A percentile compares a stretch with the other conserved stretches of the same genome.
Evolutionary conservation across 2,797 vertebrate species (phyloP).

Genomic region (Phalloptychus januarius): DNA sequence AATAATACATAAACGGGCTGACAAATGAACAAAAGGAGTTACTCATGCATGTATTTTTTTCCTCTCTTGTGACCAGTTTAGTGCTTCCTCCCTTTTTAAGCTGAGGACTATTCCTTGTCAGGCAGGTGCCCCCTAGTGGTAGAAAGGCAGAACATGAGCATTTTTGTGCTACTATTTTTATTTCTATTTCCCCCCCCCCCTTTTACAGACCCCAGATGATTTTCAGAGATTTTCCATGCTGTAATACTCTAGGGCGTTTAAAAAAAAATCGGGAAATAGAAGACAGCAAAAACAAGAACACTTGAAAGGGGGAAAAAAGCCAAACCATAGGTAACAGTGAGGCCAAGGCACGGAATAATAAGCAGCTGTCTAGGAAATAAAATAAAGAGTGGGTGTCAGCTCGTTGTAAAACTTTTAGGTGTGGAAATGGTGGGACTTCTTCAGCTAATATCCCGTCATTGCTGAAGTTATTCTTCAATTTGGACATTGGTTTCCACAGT

Average conservation of each 20-base stretch:
- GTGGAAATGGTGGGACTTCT: background rate
- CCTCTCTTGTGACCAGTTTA: slow-evolving; percentile 26
- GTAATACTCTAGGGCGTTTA: slow-evolving; percentile 63
- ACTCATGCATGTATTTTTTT: slow-evolving; percentile 39
- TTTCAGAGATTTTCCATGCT: slow-evolving; percentile 77
- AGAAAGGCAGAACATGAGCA: slow-evolving; percentile 41
- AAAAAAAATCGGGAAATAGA: slow-evolving; percentile 46
- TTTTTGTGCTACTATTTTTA: slow-evolving; percentile 58
- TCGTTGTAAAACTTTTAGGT: slow-evolving; percentile 46
- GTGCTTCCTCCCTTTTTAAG: slow-evolving; percentile 42
- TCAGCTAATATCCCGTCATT: background rate
- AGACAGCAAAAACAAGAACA: slow-evolving; percentile 38
- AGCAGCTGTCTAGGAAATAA: slow-evolving; percentile 16
- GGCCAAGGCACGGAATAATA: slow-evolving; percentile 2
- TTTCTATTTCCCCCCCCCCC: too few relatives aligned
- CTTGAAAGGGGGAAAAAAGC: slow-evolving; percentile 22
- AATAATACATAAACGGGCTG: slow-evolving; percentile 36
- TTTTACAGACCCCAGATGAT: slow-evolving; percentile 70
- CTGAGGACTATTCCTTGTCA: slow-evolving; percentile 55
- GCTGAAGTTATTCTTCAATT: slow-evolving; percentile 4
- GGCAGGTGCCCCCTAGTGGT: slow-evolving; percentile 79
- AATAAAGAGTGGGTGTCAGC: slow-evolving; percentile 17
- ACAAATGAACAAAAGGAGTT: slow-evolving; percentile 28
- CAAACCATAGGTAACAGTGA: slow-evolving; percentile 22
- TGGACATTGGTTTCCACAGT: background rate